These are phyloP conservation scores for Sisor rabdophorus DNA, from an alignment of 2,113 vertebrate genomes.

Conservation along the genomic window DNA sequence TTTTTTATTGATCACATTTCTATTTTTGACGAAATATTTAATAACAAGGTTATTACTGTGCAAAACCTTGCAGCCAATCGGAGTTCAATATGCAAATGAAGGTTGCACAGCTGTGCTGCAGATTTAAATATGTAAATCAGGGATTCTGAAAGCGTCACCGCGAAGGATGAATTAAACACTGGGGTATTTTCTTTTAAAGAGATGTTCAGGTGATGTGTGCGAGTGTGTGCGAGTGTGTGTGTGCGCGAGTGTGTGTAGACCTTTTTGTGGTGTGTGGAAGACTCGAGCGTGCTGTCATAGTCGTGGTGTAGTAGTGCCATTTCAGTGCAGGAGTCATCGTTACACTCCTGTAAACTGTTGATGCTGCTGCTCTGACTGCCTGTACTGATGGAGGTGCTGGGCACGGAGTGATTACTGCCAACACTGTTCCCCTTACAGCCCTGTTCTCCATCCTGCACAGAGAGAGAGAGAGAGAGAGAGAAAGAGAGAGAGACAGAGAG, in stretches of 20 bases:
- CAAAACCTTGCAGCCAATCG: neutral
- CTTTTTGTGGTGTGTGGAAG: conserved; percentile 83
- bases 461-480: too few species aligned
- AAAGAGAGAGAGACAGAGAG: too few species aligned
- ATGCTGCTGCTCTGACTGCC: conserved; percentile 96
- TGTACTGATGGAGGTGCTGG: conserved; percentile 92
- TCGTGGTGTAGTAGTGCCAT: conserved; percentile 80
- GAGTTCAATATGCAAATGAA: neutral
- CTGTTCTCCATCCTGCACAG: conserved; percentile 86
- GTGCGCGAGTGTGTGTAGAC: conserved; percentile 66
- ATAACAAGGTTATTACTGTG: too few species aligned
- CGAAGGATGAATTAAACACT: neutral
- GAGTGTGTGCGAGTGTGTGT: too few species aligned
- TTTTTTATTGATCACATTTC: too few species aligned
- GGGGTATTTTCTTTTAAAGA: neutral
- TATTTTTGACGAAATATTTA: too few species aligned
- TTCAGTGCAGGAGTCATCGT: conserved; percentile 89
- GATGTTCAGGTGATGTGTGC: conserved; percentile 21
- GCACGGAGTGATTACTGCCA: conserved; percentile 95
- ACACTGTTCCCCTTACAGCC: conserved; percentile 92
- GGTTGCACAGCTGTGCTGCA: neutral
- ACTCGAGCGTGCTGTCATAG: conserved; percentile 78
- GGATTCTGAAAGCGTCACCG: neutral
- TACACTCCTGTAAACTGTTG: conserved; percentile 95
- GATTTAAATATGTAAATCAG: neutral